Evolutionary conservation across 2,113 vertebrate genomes (phyloP), one percentile per base, ranked within the genome.

Genomic region (Jaculus jaculus): DNA sequence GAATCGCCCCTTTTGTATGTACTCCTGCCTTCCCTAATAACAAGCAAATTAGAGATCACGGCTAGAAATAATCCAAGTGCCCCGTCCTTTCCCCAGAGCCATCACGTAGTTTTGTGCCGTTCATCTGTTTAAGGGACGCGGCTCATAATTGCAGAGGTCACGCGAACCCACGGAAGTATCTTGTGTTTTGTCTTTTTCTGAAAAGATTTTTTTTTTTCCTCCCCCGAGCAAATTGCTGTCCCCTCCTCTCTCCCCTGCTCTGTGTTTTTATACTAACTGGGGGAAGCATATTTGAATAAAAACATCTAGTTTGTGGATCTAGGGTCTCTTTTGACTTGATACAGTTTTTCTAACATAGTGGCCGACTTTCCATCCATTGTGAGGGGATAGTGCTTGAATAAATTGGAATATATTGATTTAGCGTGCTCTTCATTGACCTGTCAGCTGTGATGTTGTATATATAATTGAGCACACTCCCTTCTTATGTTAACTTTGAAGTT

Each of bases 1-100:
- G 98, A 99, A 98, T 98, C 98, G 98, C 98, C 98, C 98, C 99
- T 99, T 99, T 99, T 99, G 98, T 99, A 98, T 98, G 98, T 99
- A 98, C 98, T 98, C 98, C 99, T 98, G 98, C 98, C 99, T 99
- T 98, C 98, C 98, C 98, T 99, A 98, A 99, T 99, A 99, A 98
- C 98, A 99, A 99, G 99, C 98, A 99, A 99, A 99, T 99, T 99
- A 98, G 98, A 98, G 98, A 98, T 98, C 98, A 97, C 97, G 98
- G 98, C 98, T 98, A 98, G 98, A 98, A 93, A 98, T 98, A 98
- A 98, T 97, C 98, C 97, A 98, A 98, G 98, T 98, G 97, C 98
- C 98, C 98, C 94, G 90, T 97, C 98, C 98, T 99, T 98, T 98
- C 96, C 98, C 95, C 93, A 95, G 96, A 98, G 98, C 98, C 98